Evolutionary conservation across 2,888 invertebrate genomes (phyloP).

Genomic region (Yponomeuta sedellus): DNA sequence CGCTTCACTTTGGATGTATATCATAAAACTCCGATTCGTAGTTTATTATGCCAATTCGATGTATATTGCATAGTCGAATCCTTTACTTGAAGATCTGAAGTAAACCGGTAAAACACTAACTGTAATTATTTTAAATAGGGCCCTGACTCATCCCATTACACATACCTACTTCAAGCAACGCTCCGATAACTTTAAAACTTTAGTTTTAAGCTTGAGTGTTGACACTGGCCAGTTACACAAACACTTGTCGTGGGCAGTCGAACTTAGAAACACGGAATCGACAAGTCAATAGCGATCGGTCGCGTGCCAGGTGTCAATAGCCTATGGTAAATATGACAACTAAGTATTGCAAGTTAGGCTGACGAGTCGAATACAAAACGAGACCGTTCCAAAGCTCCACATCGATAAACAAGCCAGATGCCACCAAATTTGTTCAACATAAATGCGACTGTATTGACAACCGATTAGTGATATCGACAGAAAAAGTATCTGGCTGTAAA

Average conservation of each 20-base stretch:
- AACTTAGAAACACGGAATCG: conserved; percentile 46
- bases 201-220: conserved; percentile 50
- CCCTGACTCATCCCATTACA: conserved; percentile 50
- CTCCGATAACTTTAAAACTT: conserved; percentile 54
- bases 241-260: conserved; percentile 45
- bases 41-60: no score
- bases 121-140: neutral
- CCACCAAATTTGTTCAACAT: no score
- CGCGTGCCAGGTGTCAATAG: conserved; percentile 30
- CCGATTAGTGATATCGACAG: no score
- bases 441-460: no score
- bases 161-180: conserved; percentile 48
- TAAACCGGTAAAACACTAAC: no score
- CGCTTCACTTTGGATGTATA: no score
- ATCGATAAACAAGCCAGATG: neutral
- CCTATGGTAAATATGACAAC: conserved; percentile 9
- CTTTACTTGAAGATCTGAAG: no score
- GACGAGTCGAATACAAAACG: neutral
- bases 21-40: no score
- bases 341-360: conserved; percentile 2
- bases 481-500: no score
- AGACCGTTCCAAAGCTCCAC: neutral
- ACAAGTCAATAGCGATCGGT: conserved; percentile 31
- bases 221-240: conserved; percentile 48
- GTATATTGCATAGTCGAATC: no score